These are phyloP conservation scores for Eilema caniola DNA, from an alignment of 2,888 invertebrate species.

Conservation along the genomic window DNA sequence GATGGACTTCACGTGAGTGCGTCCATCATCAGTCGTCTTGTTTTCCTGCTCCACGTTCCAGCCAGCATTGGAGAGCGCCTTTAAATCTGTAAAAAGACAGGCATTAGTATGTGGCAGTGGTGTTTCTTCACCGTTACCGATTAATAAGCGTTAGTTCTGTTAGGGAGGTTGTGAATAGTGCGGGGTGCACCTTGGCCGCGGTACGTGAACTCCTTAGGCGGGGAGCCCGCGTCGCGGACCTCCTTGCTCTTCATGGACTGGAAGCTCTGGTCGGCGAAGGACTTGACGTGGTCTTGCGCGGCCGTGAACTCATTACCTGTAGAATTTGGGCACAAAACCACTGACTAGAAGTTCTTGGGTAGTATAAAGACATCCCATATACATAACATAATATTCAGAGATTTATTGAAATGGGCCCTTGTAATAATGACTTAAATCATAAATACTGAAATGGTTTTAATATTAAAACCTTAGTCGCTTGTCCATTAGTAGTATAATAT, in stretches of 20 bases:
- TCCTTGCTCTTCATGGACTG: slow-evolving; percentile 93
- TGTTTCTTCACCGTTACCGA: slow-evolving; percentile 47
- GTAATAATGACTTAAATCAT: too few relatives aligned
- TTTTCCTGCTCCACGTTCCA: slow-evolving; percentile 90
- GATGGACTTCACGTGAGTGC: slow-evolving; percentile 87
- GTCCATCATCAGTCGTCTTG: slow-evolving; percentile 88
- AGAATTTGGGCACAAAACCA: slow-evolving; percentile 65
- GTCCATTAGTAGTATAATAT: not conserved
- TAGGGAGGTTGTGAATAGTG: slow-evolving; percentile 64
- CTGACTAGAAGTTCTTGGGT: slow-evolving; percentile 50
- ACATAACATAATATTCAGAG: not conserved
- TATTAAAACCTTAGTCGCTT: not conserved
- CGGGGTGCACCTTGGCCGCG: slow-evolving; percentile 80
- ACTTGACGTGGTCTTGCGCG: slow-evolving; percentile 89
- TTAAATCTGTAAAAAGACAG: slow-evolving; percentile 74
- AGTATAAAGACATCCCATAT: not conserved
- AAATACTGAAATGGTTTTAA: too few relatives aligned
- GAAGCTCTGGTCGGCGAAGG: slow-evolving; percentile 92
- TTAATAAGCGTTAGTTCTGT: slow-evolving; percentile 80
- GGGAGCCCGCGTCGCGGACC: slow-evolving; percentile 92
- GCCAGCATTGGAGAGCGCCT: slow-evolving; percentile 85
- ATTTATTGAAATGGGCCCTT: too few relatives aligned
- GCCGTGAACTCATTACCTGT: slow-evolving; percentile 83
- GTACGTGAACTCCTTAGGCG: slow-evolving; percentile 88
- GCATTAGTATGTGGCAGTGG: slow-evolving; percentile 19